Base-by-base conservation (phyloP, 92 coral and sea anemone genomes). In the Porites rus region DNA sequence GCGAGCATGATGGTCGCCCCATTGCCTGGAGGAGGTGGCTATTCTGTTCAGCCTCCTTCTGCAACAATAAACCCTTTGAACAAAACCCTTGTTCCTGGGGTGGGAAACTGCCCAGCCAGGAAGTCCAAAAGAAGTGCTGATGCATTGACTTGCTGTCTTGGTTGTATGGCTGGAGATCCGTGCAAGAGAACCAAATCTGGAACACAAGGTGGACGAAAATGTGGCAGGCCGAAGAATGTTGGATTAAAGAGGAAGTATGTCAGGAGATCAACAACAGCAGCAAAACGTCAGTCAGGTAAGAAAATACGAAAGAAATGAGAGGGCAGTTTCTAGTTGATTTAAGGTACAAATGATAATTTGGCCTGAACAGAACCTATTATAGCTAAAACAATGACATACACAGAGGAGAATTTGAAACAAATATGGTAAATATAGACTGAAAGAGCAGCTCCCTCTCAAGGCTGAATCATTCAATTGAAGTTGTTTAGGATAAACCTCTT, bases 11-110 rank as follows among this genome's bases (percentile, higher is more conserved):
- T 38, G 5, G 46, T 72, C 8, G 56, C 24, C 28, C 86, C 86
- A 56, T 62, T 81, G 77, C 86, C 86, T 28, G 77, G 77, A 5
- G 25, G 65, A 54, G 20, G 58, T 25, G 86, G 86, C 5, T 81
- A 52, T 70, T 81, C 86, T 0, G 21, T 70, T 14, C 63, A 51
- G 64, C 60, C 59, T 65, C 74, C 52, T 43, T 51, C 72, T 20
- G 28, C 84, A 20, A 60, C 84, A 14, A 53, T 67, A 65, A 79
- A 79, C 38, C 79, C 50, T 13, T 65, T 79, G 9, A 58, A 71
- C 84, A 66, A 51, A 25, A 10, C 67, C 4, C 73, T 17, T 10
- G 24, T 79, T 66, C 84, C 62, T 66, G 75, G 50, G 12, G 2
- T 28, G 16, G 21, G 51, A 12, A 67, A 79, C 56, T 66, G 38